A percentile compares a stretch with the other conserved stretches of the same genome.
These are phyloP conservation scores for Pachyuromys duprasi DNA, from an alignment of 2,797 vertebrate species.

Conservation along the genomic window DNA sequence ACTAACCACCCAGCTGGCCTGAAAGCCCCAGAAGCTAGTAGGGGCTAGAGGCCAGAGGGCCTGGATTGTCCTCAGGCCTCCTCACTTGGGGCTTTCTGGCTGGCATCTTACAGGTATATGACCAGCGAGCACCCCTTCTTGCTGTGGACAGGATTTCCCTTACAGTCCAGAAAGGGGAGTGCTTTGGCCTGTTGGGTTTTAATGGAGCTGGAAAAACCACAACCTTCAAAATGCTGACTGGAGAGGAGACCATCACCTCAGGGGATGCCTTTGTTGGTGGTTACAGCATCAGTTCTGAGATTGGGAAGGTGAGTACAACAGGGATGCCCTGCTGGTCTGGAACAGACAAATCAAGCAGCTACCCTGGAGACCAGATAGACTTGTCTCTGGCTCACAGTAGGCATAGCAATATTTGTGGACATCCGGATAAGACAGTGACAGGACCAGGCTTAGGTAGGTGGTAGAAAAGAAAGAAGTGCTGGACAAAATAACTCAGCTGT, in stretches of 20 bases:
- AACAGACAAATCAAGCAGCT: neutral
- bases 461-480: neutral
- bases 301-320: constrained; percentile 91
- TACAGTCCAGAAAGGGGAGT: constrained; percentile 95
- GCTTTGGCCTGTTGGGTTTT: constrained; percentile 98
- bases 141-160: constrained; percentile 96
- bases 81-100: neutral
- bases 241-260: constrained; percentile 94
- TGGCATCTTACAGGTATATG: constrained; percentile 90
- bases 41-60: neutral
- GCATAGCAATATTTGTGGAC: neutral
- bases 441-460: neutral
- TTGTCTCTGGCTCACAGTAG: neutral
- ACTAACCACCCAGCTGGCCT: neutral
- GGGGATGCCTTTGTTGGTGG: constrained; percentile 97
- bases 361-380: neutral
- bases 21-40: neutral
- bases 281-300: constrained; percentile 94
- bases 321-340: neutral
- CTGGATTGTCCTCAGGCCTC: neutral
- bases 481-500: neutral
- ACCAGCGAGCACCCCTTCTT: constrained; percentile 89
- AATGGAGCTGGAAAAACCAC: constrained; percentile 98
- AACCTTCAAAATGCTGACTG: constrained; percentile 99
- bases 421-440: neutral